Base-by-base conservation (phyloP, 2,797 vertebrate species). In the Erpetoichthys calabaricus region DNA sequence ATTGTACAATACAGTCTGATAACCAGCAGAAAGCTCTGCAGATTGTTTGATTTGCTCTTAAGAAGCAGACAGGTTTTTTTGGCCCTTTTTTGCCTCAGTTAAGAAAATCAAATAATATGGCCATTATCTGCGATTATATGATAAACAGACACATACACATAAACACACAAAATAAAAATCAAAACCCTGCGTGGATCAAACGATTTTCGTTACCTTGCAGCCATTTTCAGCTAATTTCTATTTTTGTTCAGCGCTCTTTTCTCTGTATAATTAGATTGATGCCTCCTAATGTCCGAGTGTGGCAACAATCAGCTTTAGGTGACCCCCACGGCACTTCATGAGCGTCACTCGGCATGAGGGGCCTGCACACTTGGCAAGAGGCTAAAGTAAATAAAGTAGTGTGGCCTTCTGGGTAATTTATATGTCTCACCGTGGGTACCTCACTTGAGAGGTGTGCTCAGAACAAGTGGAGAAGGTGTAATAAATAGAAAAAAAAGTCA, bases 1-100 rank as follows among this genome's bases (percentile, higher is more conserved):
- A 82, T 53, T 63, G 62, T 68, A 82, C 81, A 83, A 82, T 82
- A 64, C 60, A 56, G 62, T 60, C 74, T 85, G 82, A 85, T 83
- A 75, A 81, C 66, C 49, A 59, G 58, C 60, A 52, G 47, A 75
- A 3, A 56, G 45, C 2, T 51, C 4, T 5, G 4, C 25, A 44
- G 3, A 42, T 44, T 44, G 42, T 7, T 45, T 58, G 9, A 42
- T 51, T 25, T 25, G 25, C 25, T 25, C 25, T 25, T 25, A 25
- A 25, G 25, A 25, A 25, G 25, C 25, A 25, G 25, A 25, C 25
- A 25, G 25, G 25, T 25, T 25, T 25, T 25, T 25, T 25, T 25
- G 25, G 25, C 25, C 25, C 25, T 25, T 25, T 25, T 25, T 25
- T 25, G 25, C 25, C 25, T 25, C 69, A 73, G 68, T 68, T 65